Evolutionary conservation across 2,797 vertebrate species (phyloP), one percentile per base, ranked within the genome.

Genomic region (Hephaestus fuliginosus): DNA sequence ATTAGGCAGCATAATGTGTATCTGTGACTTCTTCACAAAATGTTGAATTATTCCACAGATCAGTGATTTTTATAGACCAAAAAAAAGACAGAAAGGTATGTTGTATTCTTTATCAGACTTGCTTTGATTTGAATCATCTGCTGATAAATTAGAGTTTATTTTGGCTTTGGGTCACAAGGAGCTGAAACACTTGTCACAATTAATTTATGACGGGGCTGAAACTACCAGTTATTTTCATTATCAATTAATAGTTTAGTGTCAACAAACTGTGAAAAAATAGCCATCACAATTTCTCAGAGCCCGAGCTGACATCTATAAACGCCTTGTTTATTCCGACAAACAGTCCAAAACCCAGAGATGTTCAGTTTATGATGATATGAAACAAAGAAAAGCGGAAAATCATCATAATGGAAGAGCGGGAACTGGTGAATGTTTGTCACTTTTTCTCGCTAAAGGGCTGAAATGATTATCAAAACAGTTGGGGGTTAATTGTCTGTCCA

Each of bases 131-230:
- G 0, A 28, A 9, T 52, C 22, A 60, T 70, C 80, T 85, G 81
- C 83, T 85, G 65, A 83, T 84, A 60, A 86, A 84, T 87, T 75
- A 55, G 6, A 46, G 63, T 77, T 85, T 83, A 82, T 82, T 80
- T 89, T 76, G 69, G 60, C 57, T 71, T 70, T 55, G 63, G 80
- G 72, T 85, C 67, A 78, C 75, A 74, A 80, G 80, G 86, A 81
- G 18, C 73, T 74, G 75, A 66, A 20, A 76, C 71, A 89, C 87
- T 88, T 88, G 58, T 84, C 48, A 76, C 57, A 90, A 84, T 89
- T 87, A 78, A 75, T 74, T 86, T 25, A 79, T 76, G 76, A 64
- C 28, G 56, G 3, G 52, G 20, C 14, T 61, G 22, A 76, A 58
- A n/a, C 5, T 8, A 10, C n/a, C 1, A 12, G 14, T 44, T 28